Evolutionary conservation across 1,140 invertebrate species (phyloP).

Genomic region (Hyposmocoma kahamanoa): DNA sequence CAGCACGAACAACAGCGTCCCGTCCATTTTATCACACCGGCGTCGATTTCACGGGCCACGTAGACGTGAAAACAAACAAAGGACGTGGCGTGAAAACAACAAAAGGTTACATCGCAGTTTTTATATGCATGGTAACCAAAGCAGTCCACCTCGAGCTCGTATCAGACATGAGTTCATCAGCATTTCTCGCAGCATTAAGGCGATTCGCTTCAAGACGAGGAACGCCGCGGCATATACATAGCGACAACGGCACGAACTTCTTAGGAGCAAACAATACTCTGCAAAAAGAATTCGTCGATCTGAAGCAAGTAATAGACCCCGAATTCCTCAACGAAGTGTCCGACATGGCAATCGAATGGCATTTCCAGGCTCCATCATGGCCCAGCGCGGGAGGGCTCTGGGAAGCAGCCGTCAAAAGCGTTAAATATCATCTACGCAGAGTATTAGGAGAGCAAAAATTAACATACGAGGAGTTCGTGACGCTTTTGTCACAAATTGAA

Average conservation of each 20-base stretch:
- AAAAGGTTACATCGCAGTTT: conserved; percentile 4
- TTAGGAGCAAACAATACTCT: conserved; percentile 25
- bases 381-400: conserved; percentile 35
- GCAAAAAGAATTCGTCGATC: neutral
- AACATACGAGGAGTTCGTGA: conserved; percentile 19
- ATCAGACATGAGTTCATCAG: neutral
- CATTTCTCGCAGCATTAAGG: neutral
- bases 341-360: conserved; percentile 23
- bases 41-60: conserved; percentile 36
- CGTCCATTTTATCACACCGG: conserved; percentile 10
- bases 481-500: conserved; percentile 12
- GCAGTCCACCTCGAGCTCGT: conserved; percentile 1
- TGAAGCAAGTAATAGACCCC: neutral
- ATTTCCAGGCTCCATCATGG: conserved; percentile 37
- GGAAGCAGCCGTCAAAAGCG: conserved; percentile 21
- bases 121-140: neutral
- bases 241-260: conserved; percentile 47
- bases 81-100: conserved; percentile 10
- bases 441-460: conserved; percentile 20
- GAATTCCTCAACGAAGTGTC: conserved; percentile 2
- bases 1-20: neutral
- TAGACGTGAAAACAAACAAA: conserved; percentile 21
- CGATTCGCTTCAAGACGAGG: conserved; percentile 20
- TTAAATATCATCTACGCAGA: conserved; percentile 33
- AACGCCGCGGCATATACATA: conserved; percentile 2